Base-by-base conservation (phyloP, 2,113 vertebrate species). In the Sinocyclocheilus anshuiensis region DNA sequence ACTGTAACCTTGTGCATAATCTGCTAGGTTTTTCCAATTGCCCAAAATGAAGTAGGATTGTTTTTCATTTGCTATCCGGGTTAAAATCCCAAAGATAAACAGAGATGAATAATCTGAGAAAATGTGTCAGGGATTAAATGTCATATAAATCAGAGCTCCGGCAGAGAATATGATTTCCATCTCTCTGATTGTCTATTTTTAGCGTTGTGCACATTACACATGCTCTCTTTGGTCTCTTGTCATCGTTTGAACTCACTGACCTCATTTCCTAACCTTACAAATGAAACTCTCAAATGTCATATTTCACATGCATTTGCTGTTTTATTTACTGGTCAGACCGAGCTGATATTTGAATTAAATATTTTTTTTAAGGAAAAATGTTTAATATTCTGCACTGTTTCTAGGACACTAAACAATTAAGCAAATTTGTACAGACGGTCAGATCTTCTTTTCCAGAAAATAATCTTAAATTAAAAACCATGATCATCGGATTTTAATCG, bases 171-270 rank as follows among this genome's bases (percentile, higher is more conserved):
- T 50, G 74, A 26, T n/a, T 77, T 77, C 74, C 45, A 26, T 76
- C 42, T 76, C 42, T 76, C 20, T 13, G 42, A n/a, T 76, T 0
- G 6, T 55, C 75, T 77, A 77, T 77, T 77, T 77, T 77, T 77
- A 77, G 75, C 7, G 24, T 18, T 4, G 75, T 50, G 75, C 75
- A 77, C 75, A 77, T 77, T 77, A 77, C 75, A 77, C 75, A 77
- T 55, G 75, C 75, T 77, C 75, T 77, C 75, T 33, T 77, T 55
- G 75, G n/a, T 77, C 48, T 53, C 75, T 77, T 50, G 75, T 55
- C 24, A 20, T 77, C 13, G n/a, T 11, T 55, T 50, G 26, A 77
- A 50, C 75, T 26, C 75, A 2, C 15, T 26, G 75, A 50, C 75
- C 75, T 77, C 45, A 9, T 77, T 77, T 77, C 24, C 12, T 33